Evolutionary conservation across 2,797 vertebrate genomes (phyloP).

Genomic region (Streptopelia turtur): DNA sequence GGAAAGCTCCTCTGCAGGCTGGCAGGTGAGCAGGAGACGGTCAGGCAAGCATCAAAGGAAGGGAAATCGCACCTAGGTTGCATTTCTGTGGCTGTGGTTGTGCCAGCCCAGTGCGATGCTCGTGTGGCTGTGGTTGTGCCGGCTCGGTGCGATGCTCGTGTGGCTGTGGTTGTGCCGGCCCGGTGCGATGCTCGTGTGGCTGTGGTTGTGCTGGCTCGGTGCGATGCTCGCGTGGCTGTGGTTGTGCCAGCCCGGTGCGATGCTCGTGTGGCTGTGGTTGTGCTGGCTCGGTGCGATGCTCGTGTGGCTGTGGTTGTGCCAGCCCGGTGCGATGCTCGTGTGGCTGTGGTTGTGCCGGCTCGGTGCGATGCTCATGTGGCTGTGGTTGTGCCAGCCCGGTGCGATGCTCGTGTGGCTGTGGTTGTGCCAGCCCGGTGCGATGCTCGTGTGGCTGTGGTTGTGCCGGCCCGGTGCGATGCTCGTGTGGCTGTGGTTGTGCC

Average conservation of each 20-base stretch:
- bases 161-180: not conserved
- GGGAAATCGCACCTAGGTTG: not conserved
- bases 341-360: not conserved
- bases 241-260: too few species aligned
- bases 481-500: too few species aligned
- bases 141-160: fast-evolving
- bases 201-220: too few species aligned
- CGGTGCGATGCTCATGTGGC: fast-evolving
- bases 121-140: not conserved
- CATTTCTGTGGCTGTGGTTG: not conserved
- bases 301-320: too few species aligned
- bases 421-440: too few species aligned
- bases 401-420: fast-evolving
- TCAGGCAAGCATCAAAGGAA: not conserved
- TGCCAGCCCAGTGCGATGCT: not conserved
- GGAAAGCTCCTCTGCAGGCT: not conserved
- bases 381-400: not conserved
- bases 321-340: not conserved
- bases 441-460: too few species aligned
- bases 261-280: too few species aligned
- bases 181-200: too few species aligned
- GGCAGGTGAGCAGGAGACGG: not conserved
- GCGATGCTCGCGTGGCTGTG: too few species aligned
- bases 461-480: too few species aligned
- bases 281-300: too few species aligned